Evolutionary conservation across 2,797 vertebrate genomes (phyloP), one percentile per base, ranked within the genome.

Genomic region (Melanotaenia maccullochi): DNA sequence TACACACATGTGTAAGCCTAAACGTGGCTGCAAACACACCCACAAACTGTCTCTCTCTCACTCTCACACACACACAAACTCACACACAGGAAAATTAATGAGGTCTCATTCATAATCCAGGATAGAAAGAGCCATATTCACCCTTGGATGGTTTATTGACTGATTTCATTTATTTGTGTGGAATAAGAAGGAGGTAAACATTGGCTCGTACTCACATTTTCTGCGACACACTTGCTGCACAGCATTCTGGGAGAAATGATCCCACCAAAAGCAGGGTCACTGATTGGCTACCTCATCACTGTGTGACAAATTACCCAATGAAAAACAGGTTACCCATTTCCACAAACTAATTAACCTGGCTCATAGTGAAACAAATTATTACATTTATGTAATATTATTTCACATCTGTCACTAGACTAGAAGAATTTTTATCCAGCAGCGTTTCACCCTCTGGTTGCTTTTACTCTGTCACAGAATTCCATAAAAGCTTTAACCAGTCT

Each of bases 261-360:
- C 94, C 95, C 95, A 94, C 94, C 95, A 94, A 86, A 95, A 94
- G 94, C 92, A 88, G 89, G 97, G 96, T 97, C 97, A 96, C 94
- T 92, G 96, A 97, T 97, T 85, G 96, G 95, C 95, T 97, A 94
- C 94, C 95, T 91, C 96, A 95, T 97, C 96, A 96, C 94, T 90
- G 95, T 96, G 96, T 97, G 97, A 97, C 97, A 97, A 99, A 99
- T 97, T 95, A 97, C 93, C 95, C 97, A 97, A 97, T 97, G 95
- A 97, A 96, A 96, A 97, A 96, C 96, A 95, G 96, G 96, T 97
- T 97, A 95, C 95, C 96, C 96, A 95, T 97, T 97, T 97, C 96
- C 96, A 96, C 96, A 97, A 97, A 97, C 96, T 97, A 97, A 97
- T 98, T 97, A 98, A 97, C 96, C 96, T 94, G 96, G 93, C 94